Base-by-base conservation (phyloP, 2,888 invertebrate genomes). In the Lissonota sp. region DNA sequence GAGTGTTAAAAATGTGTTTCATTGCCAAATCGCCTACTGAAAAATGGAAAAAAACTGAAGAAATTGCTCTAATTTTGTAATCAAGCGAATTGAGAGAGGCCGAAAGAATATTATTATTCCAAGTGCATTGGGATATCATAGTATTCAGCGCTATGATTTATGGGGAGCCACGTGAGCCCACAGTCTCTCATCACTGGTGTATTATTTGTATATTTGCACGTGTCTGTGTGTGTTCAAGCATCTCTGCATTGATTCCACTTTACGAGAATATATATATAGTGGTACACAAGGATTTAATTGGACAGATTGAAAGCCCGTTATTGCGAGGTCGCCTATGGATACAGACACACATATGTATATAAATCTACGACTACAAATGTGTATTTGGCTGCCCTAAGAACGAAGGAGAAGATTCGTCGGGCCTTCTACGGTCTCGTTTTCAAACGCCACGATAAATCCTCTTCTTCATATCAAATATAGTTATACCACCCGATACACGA, bases 231-330 rank as follows among this genome's bases (percentile, higher is more conserved):
- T 58, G 49, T 57, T 66, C 39, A 14, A 55, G 58, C 74, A 49
- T 69, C 63, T 66, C 51, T 16, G 71, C 71, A 72, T 76, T 76
- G 67, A 80, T 76, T 75, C 16, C 46, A 72, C 55, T 69, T 42
- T 63, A 37, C 46, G 55, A 8, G 63, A 60, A 62, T 53, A 67
- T 63, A 49, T 60, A 10, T 67, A 62, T 53, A 66, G 55, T 62
- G 16, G 51, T 57, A 46, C 55, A 63, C 51, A 64, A 75, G 75
- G 53, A 69, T 76, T 82, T 80, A 80, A 80, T 82, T 80, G 82
- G 75, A 72, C 76, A 44, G 69, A 76, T 76, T 64, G 80, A 80
- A 80, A 57, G 69, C 67, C 62, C 71, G 75, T 71, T 75, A 70
- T 66, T 70, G 70, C 58, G 53, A 49, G 44, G 70, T 58, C 58